A percentile compares a stretch with the other conserved stretches of the same genome.
Evolutionary conservation across 2,113 vertebrate genomes (phyloP).

Genomic region (Paradoxurus hermaphroditus): DNA sequence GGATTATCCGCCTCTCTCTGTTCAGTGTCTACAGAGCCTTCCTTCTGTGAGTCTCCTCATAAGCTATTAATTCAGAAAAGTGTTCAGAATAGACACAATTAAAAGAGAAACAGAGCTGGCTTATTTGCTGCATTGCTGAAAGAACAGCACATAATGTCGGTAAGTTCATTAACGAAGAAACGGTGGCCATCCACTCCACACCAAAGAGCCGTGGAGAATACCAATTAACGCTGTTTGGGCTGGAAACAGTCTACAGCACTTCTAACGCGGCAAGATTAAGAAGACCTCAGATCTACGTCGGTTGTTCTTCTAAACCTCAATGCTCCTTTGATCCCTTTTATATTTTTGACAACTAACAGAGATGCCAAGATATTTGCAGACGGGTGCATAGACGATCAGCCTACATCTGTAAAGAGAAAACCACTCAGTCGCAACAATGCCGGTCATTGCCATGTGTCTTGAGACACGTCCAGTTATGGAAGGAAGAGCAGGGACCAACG

Average conservation of each 20-base stretch:
- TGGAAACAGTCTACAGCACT: background rate
- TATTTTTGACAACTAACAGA: background rate
- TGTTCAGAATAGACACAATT: background rate
- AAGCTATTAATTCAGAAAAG: background rate
- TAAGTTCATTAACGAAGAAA: background rate
- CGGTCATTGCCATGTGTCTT: too few species aligned
- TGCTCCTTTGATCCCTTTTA: background rate
- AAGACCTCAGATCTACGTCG: background rate
- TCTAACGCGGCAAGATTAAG: too few species aligned
- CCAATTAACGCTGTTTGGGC: background rate
- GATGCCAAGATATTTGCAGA: background rate
- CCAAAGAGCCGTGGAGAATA: background rate
- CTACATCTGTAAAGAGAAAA: background rate
- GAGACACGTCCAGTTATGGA: rapidly evolving
- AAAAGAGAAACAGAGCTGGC: background rate
- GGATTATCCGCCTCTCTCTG: background rate
- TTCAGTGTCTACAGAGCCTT: background rate
- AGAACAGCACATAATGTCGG: background rate
- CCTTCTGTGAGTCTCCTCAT: background rate
- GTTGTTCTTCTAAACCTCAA: background rate
- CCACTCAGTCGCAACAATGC: rapidly evolving
- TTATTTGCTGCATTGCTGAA: background rate
- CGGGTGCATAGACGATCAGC: background rate
- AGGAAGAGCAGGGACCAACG: background rate
- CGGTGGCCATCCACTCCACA: background rate